These are phyloP conservation scores for Rhyzopertha dominica DNA, from an alignment of 1,140 invertebrate species.

Conservation along the genomic window DNA sequence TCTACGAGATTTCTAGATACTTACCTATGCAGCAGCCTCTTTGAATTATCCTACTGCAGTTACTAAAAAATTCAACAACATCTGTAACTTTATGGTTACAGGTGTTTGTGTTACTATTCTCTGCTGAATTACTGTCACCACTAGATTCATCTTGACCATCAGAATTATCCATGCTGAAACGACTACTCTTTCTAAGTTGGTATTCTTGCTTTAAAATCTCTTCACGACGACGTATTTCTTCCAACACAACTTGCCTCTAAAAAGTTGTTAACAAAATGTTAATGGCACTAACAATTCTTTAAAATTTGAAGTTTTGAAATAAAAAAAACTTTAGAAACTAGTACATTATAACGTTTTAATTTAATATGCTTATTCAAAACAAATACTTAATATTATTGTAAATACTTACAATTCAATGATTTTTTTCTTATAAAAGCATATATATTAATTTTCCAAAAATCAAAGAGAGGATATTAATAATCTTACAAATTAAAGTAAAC, in stretches of 20 bases:
- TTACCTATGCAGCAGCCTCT: conserved; percentile 55
- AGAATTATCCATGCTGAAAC: conserved; percentile 27
- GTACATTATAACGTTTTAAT: too few relatives aligned
- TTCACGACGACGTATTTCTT: conserved; percentile 63
- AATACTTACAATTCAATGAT: too few relatives aligned
- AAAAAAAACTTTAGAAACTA: too few relatives aligned
- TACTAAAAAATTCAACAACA: conserved; percentile 51
- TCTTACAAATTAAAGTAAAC: too few relatives aligned
- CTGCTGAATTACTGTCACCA: conserved; percentile 30
- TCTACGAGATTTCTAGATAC: conserved; percentile 15
- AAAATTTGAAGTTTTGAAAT: too few relatives aligned
- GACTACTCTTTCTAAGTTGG: conserved; percentile 20
- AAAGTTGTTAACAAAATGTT: too few relatives aligned
- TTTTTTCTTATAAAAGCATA: too few relatives aligned
- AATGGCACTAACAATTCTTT: too few relatives aligned
- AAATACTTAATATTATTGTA: too few relatives aligned
- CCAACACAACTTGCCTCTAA: conserved; percentile 58
- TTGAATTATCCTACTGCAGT: conserved; percentile 50
- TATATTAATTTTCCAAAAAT: too few relatives aligned
- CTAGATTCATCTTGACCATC: conserved; percentile 28
- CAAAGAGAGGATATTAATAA: too few relatives aligned
- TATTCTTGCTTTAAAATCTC: conserved; percentile 61
- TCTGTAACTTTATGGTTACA: conserved; percentile 53
- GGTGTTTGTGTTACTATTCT: conserved; percentile 44
- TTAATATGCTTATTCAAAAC: too few relatives aligned